A percentile compares a stretch with the other conserved stretches of the same genome.
Conservation (phyloP, 2,888 invertebrate genomes). For the Galerucella calmariensis region DNA sequence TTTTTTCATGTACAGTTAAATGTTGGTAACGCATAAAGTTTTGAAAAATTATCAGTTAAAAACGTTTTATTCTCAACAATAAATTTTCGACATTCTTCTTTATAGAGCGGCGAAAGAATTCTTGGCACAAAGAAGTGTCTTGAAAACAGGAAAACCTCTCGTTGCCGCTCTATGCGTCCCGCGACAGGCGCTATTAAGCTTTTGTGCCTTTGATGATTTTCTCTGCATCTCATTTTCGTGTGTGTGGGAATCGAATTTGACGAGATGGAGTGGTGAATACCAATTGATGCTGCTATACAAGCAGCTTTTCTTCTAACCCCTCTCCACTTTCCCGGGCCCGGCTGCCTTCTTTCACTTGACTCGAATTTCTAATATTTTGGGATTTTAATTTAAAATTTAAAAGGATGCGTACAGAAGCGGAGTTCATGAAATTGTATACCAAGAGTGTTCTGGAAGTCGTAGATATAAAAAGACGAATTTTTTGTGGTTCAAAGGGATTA, state of each 20-base stretch:
- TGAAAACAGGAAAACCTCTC: conserved; percentile 30
- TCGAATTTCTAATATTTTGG: conserved; percentile 47
- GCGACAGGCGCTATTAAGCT: conserved; percentile 62
- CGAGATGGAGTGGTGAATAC: conserved; percentile 65
- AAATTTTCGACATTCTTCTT: neutral
- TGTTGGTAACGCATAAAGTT: neutral
- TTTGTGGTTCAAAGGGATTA: too few relatives aligned
- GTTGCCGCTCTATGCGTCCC: conserved; percentile 34
- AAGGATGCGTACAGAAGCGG: conserved; percentile 5
- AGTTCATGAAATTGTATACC: neutral
- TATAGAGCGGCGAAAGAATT: conserved; percentile 1
- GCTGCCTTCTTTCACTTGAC: conserved; percentile 39
- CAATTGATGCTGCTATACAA: conserved; percentile 61
- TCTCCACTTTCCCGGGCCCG: conserved; percentile 23
- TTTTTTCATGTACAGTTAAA: neutral
- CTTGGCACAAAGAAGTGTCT: conserved; percentile 15
- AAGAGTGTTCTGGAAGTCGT: neutral
- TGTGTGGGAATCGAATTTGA: conserved; percentile 65
- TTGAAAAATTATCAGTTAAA: neutral
- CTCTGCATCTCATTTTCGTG: conserved; percentile 66
- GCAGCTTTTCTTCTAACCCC: conserved; percentile 56
- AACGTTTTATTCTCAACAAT: neutral
- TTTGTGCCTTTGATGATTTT: conserved; percentile 67
- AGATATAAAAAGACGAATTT: too few relatives aligned
- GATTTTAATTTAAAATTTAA: conserved; percentile 48